A percentile compares a stretch with the other conserved stretches of the same genome.
These are phyloP conservation scores for Coreoperca whiteheadi DNA, from an alignment of 2,113 vertebrate genomes.

Conservation along the genomic window DNA sequence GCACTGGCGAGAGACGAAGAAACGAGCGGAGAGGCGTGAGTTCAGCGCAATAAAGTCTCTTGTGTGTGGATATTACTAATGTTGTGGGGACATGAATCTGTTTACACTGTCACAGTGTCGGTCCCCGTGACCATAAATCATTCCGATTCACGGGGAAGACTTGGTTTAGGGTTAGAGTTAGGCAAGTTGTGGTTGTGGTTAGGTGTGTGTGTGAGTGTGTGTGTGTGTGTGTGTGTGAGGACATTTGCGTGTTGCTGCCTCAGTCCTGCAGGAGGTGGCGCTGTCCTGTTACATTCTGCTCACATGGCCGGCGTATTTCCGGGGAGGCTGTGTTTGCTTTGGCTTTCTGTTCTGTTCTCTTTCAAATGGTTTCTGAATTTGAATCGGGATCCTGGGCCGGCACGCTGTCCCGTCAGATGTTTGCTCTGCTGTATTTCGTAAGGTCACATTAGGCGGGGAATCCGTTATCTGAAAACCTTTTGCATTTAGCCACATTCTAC, in stretches of 20 bases:
- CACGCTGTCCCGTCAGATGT: not conserved
- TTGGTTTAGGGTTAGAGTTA: no score
- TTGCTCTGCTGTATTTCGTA: no score
- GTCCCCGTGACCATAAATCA: no score
- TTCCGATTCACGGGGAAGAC: no score
- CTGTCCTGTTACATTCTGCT: slow-evolving; percentile 16
- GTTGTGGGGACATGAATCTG: no score
- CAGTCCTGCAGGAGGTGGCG: slow-evolving; percentile 38
- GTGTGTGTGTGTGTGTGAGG: not conserved
- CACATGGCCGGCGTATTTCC: no score
- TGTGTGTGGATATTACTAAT: not conserved
- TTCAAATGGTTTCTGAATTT: not conserved
- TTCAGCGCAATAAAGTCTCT: not conserved
- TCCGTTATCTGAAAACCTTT: no score
- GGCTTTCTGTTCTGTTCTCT: not conserved
- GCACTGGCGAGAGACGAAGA: not conserved
- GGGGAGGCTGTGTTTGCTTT: no score
- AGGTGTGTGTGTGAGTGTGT: not conserved
- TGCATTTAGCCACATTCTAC: no score
- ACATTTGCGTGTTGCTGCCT: not conserved
- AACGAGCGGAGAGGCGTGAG: not conserved
- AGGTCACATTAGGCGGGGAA: no score
- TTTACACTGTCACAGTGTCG: no score
- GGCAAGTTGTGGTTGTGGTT: no score
- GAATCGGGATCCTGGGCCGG: not conserved